Evolutionary conservation across 2,888 invertebrate species (phyloP).

Genomic region (Hirtodrosophila histrioides): DNA sequence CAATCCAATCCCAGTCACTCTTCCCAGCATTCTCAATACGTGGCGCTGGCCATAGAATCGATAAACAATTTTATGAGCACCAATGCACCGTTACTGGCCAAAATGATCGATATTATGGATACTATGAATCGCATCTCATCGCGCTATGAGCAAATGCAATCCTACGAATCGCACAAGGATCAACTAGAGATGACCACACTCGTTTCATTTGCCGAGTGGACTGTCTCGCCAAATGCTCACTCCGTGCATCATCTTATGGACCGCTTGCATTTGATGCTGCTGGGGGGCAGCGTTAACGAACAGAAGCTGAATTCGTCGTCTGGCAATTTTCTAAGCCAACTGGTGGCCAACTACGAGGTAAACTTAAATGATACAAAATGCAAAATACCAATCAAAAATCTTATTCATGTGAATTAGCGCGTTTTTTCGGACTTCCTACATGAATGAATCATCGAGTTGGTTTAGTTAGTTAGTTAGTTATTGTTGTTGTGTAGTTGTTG

Average conservation of each 20-base stretch:
- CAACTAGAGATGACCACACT: constrained; percentile 88
- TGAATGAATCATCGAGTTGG: constrained; percentile 29
- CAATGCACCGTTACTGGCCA: constrained; percentile 86
- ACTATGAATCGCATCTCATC: constrained; percentile 87
- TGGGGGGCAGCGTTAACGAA: constrained; percentile 81
- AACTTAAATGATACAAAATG: constrained; percentile 24
- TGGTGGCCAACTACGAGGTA: constrained; percentile 79
- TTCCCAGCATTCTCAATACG: constrained; percentile 77
- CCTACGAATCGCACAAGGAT: constrained; percentile 86
- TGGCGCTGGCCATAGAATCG: constrained; percentile 82
- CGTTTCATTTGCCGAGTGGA: constrained; percentile 89
- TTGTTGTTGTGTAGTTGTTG: too few species aligned
- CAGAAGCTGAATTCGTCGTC: constrained; percentile 58
- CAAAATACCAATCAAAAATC: constrained; percentile 29
- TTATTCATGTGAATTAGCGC: constrained; percentile 11
- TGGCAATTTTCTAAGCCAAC: constrained; percentile 66
- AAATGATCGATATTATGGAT: constrained; percentile 87
- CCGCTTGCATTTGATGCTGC: constrained; percentile 87
- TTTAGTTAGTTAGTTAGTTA: constrained; percentile 35
- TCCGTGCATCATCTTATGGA: constrained; percentile 88
- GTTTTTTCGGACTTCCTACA: constrained; percentile 32
- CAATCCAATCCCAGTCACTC: background rate
- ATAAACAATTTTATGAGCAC: constrained; percentile 74
- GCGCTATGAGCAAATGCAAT: constrained; percentile 87
- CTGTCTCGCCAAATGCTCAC: constrained; percentile 88